Evolutionary conservation across 2,888 invertebrate species (phyloP).

Genomic region (Lamproptera curius): DNA sequence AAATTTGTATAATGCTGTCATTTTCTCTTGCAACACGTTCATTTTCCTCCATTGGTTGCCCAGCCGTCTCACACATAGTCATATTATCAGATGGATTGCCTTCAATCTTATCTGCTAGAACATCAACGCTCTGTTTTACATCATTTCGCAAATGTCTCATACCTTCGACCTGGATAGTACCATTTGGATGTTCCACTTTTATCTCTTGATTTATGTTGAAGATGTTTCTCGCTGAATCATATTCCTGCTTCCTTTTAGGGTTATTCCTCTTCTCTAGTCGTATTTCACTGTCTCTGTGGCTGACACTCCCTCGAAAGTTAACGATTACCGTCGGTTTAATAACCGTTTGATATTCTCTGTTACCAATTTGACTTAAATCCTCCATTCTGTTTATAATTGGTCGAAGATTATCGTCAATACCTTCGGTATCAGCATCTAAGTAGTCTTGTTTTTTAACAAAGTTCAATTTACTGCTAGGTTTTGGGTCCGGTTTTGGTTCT

Average conservation of each 20-base stretch:
- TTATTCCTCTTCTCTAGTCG: slow-evolving; percentile 48
- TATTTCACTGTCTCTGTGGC: slow-evolving; percentile 59
- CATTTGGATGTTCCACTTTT: slow-evolving; percentile 45
- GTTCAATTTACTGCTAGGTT: slow-evolving; percentile 35
- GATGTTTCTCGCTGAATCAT: slow-evolving; percentile 36
- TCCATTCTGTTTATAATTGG: slow-evolving; percentile 57
- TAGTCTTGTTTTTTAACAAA: slow-evolving; percentile 34
- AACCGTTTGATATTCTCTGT: slow-evolving; percentile 67
- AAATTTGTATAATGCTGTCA: slow-evolving; percentile 53
- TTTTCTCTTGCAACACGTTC: slow-evolving; percentile 37
- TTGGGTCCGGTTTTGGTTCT: slow-evolving; percentile 30
- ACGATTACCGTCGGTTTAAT: slow-evolving; percentile 71
- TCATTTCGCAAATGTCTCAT: slow-evolving; percentile 22
- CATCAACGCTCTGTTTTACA: slow-evolving; percentile 43
- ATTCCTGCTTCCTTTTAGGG: slow-evolving; percentile 38
- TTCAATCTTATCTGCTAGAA: slow-evolving; percentile 32
- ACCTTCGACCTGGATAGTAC: slow-evolving; percentile 9
- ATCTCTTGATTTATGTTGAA: slow-evolving; percentile 72
- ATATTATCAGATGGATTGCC: slow-evolving; percentile 47
- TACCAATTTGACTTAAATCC: slow-evolving; percentile 69
- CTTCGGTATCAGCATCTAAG: slow-evolving; percentile 28
- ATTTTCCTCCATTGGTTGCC: slow-evolving; percentile 34
- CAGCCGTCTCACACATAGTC: slow-evolving; percentile 39
- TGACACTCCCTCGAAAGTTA: slow-evolving; percentile 62
- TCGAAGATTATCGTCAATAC: slow-evolving; percentile 26